Evolutionary conservation across 1,140 invertebrate species (phyloP).

Genomic region (Caenorhabditis briggsae): DNA sequence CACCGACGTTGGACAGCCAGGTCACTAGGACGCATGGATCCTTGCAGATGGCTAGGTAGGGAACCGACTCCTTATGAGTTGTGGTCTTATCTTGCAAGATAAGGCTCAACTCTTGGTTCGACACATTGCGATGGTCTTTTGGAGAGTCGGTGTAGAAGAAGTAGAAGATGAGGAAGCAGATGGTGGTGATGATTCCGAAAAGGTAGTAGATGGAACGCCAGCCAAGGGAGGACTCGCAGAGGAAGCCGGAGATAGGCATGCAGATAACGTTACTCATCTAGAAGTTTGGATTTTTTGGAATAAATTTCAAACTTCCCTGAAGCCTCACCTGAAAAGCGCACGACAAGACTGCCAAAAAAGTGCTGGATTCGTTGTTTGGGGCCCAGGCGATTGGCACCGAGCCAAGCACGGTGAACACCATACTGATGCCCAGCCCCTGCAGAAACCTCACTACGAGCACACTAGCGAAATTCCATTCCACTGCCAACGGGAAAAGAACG

Average conservation of each 20-base stretch:
- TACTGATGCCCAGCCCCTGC: slow-evolving; percentile 56
- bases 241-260: slow-evolving; percentile 70
- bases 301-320: neutral
- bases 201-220: slow-evolving; percentile 69
- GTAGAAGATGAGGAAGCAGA: slow-evolving; percentile 68
- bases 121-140: slow-evolving; percentile 58
- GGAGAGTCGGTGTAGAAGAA: slow-evolving; percentile 69
- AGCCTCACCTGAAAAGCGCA: slow-evolving; percentile 60
- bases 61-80: slow-evolving; percentile 62
- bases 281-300: neutral
- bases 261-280: slow-evolving; percentile 59
- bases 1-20: slow-evolving; percentile 66
- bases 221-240: slow-evolving; percentile 66
- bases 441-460: slow-evolving; percentile 51
- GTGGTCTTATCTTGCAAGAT: slow-evolving; percentile 39
- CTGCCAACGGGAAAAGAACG: slow-evolving; percentile 61
- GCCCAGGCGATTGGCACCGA: slow-evolving; percentile 58
- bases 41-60: slow-evolving; percentile 66
- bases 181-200: slow-evolving; percentile 64
- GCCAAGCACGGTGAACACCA: slow-evolving; percentile 59
- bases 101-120: slow-evolving; percentile 45
- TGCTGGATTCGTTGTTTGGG: slow-evolving; percentile 57
- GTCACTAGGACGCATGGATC: slow-evolving; percentile 66
- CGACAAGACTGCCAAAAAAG: slow-evolving; percentile 61
- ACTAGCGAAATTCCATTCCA: slow-evolving; percentile 21